Evolutionary conservation across 92 coral and sea anemone genomes (phyloP).

Genomic region (Muricea muricata): DNA sequence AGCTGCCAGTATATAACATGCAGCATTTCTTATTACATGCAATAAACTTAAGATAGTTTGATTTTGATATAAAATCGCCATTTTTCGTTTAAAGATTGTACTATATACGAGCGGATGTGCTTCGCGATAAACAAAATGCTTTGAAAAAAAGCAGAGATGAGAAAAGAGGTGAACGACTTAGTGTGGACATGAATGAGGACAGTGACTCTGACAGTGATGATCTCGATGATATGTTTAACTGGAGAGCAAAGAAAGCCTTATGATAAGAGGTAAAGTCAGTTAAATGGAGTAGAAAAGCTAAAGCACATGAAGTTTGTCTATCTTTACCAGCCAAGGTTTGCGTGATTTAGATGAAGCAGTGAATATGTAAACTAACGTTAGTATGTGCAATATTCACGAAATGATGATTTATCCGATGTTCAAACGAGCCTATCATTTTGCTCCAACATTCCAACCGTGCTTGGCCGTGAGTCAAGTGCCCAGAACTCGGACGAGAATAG

Average conservation of each 20-base stretch:
- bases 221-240: conserved; percentile 91
- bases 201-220: conserved; percentile 84
- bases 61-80: too few relatives aligned
- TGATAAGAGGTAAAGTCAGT: neutral
- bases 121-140: conserved; percentile 82
- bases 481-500: too few relatives aligned
- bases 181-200: conserved; percentile 50
- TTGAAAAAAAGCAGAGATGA: conserved; percentile 65
- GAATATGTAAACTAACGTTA: neutral
- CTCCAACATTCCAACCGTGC: too few relatives aligned
- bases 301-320: neutral
- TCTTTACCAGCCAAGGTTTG: too few relatives aligned
- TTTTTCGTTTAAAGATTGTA: conserved; percentile 66
- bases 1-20: too few relatives aligned
- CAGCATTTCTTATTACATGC: too few relatives aligned
- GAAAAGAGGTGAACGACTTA: conserved; percentile 41
- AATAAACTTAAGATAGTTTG: too few relatives aligned
- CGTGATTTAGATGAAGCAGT: neutral
- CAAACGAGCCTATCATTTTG: too few relatives aligned
- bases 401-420: too few relatives aligned
- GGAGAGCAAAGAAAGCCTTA: conserved; percentile 95
- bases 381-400: too few relatives aligned
- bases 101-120: conserved; percentile 86
- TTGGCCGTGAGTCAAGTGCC: too few relatives aligned
- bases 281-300: neutral